Evolutionary conservation across 2,113 vertebrate species (phyloP).

Genomic region (Cyprinodon brontotheroides): DNA sequence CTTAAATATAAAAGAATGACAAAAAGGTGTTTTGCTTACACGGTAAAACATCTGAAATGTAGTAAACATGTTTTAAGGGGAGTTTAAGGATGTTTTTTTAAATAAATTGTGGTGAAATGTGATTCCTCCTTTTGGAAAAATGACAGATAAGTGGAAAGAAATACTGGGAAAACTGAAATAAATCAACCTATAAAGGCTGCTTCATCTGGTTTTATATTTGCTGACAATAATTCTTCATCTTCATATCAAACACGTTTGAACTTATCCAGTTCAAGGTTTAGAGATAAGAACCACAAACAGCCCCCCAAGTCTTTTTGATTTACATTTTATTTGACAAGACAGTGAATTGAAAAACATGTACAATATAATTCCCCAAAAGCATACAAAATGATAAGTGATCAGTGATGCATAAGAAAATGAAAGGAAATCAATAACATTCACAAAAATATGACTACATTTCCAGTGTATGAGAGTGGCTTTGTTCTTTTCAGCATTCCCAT

Average conservation of each 20-base stretch:
- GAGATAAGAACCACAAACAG: slow-evolving; percentile 9
- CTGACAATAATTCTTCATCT: too few relatives aligned
- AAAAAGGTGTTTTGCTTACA: too few relatives aligned
- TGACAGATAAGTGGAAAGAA: too few relatives aligned
- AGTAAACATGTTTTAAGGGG: too few relatives aligned
- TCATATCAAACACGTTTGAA: not conserved
- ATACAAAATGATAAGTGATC: slow-evolving; percentile 61
- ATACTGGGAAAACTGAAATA: not conserved
- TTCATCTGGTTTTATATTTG: not conserved
- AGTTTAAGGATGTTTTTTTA: too few relatives aligned
- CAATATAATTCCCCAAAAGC: slow-evolving; percentile 66
- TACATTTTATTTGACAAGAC: slow-evolving; percentile 81
- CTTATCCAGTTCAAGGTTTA: not conserved
- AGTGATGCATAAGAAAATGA: slow-evolving; percentile 36
- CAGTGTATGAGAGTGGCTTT: slow-evolving; percentile 36
- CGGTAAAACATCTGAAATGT: too few relatives aligned
- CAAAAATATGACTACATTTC: slow-evolving; percentile 51
- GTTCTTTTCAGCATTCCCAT: slow-evolving; percentile 20
- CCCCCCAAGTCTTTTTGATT: slow-evolving; percentile 30
- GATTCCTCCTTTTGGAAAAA: too few relatives aligned
- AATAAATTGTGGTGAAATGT: too few relatives aligned
- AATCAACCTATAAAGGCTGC: not conserved
- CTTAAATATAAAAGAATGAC: too few relatives aligned
- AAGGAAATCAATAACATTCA: slow-evolving; percentile 32
- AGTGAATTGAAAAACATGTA: slow-evolving; percentile 78